Percentiles rank a stretch among this genome's conserved stretches.
These are phyloP conservation scores for Pocillopora grandis DNA, from an alignment of 92 coral and sea anemone genomes.

Conservation along the genomic window DNA sequence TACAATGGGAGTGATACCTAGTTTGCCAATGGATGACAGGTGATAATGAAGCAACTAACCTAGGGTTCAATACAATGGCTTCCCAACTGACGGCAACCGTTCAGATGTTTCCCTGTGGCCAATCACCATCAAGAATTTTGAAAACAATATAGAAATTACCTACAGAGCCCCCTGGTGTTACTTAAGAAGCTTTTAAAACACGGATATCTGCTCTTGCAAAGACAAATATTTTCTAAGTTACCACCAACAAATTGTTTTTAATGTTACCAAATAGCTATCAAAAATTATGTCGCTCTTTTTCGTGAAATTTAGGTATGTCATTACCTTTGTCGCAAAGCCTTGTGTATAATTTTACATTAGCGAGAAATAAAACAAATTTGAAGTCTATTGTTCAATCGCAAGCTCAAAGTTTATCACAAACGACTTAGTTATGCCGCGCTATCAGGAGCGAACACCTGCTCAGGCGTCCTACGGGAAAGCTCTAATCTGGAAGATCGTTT, in stretches of 20 bases:
- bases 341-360: neutral
- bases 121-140: neutral
- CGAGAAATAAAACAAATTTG: conserved; percentile 3
- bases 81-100: neutral
- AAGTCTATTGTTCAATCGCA: neutral
- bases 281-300: neutral
- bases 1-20: neutral
- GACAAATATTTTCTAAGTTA: neutral
- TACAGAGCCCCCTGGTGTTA: neutral
- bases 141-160: neutral
- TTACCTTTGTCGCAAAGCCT: neutral
- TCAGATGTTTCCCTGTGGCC: neutral
- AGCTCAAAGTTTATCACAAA: neutral
- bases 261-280: neutral
- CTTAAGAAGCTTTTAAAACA: neutral
- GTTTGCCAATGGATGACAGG: neutral
- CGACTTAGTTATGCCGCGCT: neutral
- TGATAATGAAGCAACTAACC: neutral
- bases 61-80: neutral
- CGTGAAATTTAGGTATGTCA: neutral
- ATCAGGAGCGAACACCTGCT: neutral
- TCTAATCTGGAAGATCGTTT: neutral
- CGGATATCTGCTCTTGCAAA: neutral
- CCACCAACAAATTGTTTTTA: neutral
- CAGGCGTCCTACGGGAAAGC: neutral